Evolutionary conservation across 2,113 vertebrate species (phyloP), one percentile per base, ranked within the genome.

Genomic region (Cairina moschata): DNA sequence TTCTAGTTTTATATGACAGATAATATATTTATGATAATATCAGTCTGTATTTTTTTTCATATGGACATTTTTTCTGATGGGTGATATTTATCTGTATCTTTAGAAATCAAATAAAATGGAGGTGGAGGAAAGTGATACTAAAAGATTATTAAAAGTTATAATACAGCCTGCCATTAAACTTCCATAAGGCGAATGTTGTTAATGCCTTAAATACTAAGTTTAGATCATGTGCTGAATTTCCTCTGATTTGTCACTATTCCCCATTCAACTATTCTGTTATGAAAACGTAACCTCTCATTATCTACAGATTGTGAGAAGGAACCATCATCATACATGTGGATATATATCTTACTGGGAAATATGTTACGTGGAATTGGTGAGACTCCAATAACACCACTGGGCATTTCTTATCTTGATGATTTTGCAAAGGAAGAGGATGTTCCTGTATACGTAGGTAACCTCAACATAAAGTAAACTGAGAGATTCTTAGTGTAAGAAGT

Each of bases 371-470:
- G 99, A 22, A 98, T 99, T 54, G 99, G 99, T 68, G 99, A 99
- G 91, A 98, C 98, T 3, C 99, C 99, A 5, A 95, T 99, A 90
- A 91, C 97, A 7, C 99, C 99, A 1, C 81, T 99, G 69, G 99
- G 99, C 40, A 98, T 99, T 93, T 99, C 99, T 40, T 99, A 99
- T 32, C 96, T 99, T 17, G 99, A 99, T 60, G 99, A 99, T 94
- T 99, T 99, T 88, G 97, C 99, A 23, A 98, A 97, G 95, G 97
- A 98, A 40, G 99, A 99, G 83, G 98, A 99, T 74, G 98, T 98
- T 23, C 98, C 99, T 15, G 97, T 99, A 85, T 99, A 99, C 50
- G 97, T 99, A 18, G 99, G 99, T 99, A 97, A 98, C 84, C 36
- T 83, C 92, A 89, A 31, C 42, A n/a, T 7, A 8, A 87, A 83